A percentile compares a stretch with the other conserved stretches of the same genome.
These are phyloP conservation scores for Harpalus rubripes DNA, from an alignment of 2,888 invertebrate genomes.

Conservation along the genomic window DNA sequence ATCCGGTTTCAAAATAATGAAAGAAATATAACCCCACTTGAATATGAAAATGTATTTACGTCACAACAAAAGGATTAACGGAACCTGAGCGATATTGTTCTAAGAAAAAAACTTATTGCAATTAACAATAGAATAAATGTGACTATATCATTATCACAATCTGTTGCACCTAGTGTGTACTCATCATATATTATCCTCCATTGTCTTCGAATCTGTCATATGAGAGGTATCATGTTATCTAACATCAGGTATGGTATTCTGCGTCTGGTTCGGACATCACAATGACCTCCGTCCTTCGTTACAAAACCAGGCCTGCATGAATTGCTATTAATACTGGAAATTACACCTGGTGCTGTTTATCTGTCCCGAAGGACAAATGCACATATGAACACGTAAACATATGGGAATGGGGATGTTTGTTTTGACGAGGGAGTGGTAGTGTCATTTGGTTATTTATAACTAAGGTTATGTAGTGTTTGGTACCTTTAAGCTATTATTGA, in stretches of 20 bases:
- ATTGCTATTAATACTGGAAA: not conserved
- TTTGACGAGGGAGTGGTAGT: conserved; percentile 2
- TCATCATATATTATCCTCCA: not conserved
- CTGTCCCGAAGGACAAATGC: not conserved
- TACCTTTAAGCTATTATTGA: not conserved
- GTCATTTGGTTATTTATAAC: conserved; percentile 6
- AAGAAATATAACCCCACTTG: too few relatives aligned
- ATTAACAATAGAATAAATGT: too few relatives aligned
- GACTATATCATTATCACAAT: too few relatives aligned
- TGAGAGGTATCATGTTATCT: conserved; percentile 4
- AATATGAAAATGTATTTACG: too few relatives aligned
- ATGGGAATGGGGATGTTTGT: not conserved
- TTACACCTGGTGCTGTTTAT: conserved; percentile 9
- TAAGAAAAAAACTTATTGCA: too few relatives aligned
- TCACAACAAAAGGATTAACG: too few relatives aligned
- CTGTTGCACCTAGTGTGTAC: not conserved
- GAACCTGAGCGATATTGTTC: too few relatives aligned
- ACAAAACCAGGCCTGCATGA: conserved; percentile 20
- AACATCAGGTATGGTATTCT: conserved; percentile 10
- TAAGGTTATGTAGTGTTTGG: not conserved
- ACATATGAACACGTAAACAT: not conserved
- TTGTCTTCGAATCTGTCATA: not conserved
- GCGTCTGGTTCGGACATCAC: conserved; percentile 25
- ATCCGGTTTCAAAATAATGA: too few relatives aligned
- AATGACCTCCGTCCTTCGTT: conserved; percentile 8